phyloP scores from a whole-genome alignment of 2,797 vertebrate genomes.

The Botia almorhae region DNA sequence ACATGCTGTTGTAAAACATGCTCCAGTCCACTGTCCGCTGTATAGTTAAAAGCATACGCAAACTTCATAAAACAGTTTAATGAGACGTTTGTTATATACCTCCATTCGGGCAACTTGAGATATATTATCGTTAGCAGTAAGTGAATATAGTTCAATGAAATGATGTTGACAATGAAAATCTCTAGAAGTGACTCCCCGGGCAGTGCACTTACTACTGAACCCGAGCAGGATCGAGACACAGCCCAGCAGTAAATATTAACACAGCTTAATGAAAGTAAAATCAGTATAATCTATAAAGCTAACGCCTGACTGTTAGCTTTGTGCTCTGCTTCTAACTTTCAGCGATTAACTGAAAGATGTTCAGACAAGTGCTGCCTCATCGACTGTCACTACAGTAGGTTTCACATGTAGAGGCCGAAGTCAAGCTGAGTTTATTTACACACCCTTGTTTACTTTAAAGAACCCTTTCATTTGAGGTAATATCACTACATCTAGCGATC shows the following conservation, averaged over 20 bases:
- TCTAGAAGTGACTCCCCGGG: not conserved
- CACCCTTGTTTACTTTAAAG: no score
- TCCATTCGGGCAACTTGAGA: no score
- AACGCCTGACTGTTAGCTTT: not conserved
- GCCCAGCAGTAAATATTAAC: conserved; percentile 46
- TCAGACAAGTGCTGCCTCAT: not conserved
- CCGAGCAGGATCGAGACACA: not conserved
- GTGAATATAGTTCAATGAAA: not conserved
- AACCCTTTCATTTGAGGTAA: no score
- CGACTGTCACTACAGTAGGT: not conserved
- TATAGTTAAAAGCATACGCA: not conserved
- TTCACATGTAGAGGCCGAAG: not conserved
- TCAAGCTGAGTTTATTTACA: no score
- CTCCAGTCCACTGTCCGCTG: no score
- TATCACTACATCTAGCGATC: no score
- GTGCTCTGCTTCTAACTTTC: not conserved
- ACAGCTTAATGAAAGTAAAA: conserved; percentile 42
- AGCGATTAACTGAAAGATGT: not conserved
- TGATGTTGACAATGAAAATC: not conserved
- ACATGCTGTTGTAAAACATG: no score
- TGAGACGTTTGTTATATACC: no score
- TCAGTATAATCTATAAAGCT: conserved; percentile 12
- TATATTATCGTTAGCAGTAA: not conserved
- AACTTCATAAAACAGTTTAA: not conserved
- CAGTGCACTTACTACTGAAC: not conserved